A percentile compares a stretch with the other conserved stretches of the same genome.
Evolutionary conservation across 2,888 invertebrate species (phyloP).

Genomic region (Mythimna impura): DNA sequence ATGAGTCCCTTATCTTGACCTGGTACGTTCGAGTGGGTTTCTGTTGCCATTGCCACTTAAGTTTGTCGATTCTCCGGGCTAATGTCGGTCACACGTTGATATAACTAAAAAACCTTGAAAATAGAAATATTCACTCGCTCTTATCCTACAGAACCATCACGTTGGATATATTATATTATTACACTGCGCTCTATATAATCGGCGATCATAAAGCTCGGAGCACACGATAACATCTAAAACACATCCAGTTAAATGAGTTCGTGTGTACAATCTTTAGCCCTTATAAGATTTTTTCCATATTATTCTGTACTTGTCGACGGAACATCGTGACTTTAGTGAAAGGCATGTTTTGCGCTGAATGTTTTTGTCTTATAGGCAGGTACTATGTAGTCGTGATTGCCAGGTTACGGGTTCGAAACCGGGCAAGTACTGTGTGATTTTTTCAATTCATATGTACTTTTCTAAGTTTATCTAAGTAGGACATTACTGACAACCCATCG

Average conservation of each 20-base stretch:
- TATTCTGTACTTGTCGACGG: constrained; percentile 27
- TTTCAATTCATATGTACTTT: too few species aligned
- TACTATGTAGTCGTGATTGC: too few species aligned
- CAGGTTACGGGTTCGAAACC: too few species aligned
- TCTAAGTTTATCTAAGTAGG: too few species aligned
- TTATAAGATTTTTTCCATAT: constrained; percentile 51
- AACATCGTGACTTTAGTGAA: constrained; percentile 44
- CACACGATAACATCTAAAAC: constrained; percentile 58
- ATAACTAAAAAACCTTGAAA: neutral
- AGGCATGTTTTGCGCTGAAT: neutral
- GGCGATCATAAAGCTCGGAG: constrained; percentile 55
- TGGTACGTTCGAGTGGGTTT: too few species aligned
- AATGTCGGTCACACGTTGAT: too few species aligned
- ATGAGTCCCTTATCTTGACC: too few species aligned
- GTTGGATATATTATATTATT: constrained; percentile 26
- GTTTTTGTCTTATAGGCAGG: neutral
- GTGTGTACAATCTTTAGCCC: constrained; percentile 59
- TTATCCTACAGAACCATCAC: constrained; percentile 45
- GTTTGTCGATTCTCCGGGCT: too few species aligned
- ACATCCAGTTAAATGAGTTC: constrained; percentile 60
- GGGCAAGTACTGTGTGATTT: too few species aligned
- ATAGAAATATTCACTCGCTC: neutral
- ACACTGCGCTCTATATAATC: constrained; percentile 50
- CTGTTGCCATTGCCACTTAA: too few species aligned
- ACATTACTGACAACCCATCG: too few species aligned